Evolutionary conservation across 2,113 vertebrate species (phyloP).

Genomic region (Lanius ludovicianus): DNA sequence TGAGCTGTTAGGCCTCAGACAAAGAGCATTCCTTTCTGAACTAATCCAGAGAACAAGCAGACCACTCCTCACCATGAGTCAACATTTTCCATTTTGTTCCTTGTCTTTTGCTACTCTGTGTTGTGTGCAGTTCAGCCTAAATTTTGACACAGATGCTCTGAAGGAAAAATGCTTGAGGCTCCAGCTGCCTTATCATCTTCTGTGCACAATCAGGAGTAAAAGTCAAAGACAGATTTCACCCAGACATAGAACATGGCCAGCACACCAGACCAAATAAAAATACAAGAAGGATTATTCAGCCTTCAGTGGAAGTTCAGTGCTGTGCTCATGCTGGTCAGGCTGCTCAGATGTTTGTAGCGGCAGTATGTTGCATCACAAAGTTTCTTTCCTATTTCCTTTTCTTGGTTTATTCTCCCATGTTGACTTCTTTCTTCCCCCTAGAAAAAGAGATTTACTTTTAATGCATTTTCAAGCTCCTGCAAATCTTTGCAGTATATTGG

Average conservation of each 20-base stretch:
- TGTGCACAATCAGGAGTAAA: not conserved
- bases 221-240: not conserved
- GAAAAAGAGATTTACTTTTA: not conserved
- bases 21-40: not conserved
- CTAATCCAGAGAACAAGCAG: not conserved
- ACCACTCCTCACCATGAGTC: not conserved
- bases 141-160: not conserved
- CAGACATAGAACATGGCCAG: not conserved
- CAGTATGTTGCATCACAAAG: not conserved
- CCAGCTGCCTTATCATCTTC: not conserved
- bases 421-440: not conserved
- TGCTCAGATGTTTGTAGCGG: not conserved
- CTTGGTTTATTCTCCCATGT: not conserved
- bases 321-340: not conserved
- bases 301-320: not conserved
- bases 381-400: not conserved
- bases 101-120: not conserved
- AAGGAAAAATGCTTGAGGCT: not conserved
- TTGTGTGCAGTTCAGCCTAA: not conserved
- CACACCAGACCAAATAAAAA: rapidly evolving
- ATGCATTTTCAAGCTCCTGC: not conserved
- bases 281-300: not conserved
- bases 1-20: not conserved
- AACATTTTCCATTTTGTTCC: not conserved
- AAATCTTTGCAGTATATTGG: not conserved